phyloP scores from a whole-genome alignment of 2,888 invertebrate genomes.

The Mythimna lalbum region DNA sequence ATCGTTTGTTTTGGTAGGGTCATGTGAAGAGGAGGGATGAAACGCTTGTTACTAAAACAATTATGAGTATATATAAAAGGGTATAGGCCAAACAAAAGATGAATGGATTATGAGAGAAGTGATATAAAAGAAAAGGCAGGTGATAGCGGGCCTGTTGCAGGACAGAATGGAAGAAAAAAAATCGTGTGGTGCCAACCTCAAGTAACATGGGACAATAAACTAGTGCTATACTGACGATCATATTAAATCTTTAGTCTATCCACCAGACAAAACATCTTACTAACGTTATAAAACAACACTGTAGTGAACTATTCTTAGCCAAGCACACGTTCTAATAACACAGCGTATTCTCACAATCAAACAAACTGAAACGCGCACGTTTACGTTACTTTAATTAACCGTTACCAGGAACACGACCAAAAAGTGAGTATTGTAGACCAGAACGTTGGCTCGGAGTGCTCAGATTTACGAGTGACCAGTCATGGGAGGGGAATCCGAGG shows the following conservation, averaged over 20 bases:
- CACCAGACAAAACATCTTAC: slow-evolving; percentile 25
- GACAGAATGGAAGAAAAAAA: no score
- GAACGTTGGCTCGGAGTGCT: slow-evolving; percentile 66
- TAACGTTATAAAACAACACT: slow-evolving; percentile 18
- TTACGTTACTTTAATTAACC: slow-evolving; percentile 65
- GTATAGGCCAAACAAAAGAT: no score
- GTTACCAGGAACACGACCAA: slow-evolving; percentile 63
- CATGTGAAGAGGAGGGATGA: no score
- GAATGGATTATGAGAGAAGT: no score
- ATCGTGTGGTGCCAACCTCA: no score
- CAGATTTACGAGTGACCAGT: slow-evolving; percentile 72
- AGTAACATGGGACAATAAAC: no score
- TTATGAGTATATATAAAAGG: no score
- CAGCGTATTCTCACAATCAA: slow-evolving; percentile 20
- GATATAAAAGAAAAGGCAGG: no score
- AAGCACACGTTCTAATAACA: slow-evolving; percentile 24
- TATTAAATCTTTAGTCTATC: background rate
- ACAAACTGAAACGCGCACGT: slow-evolving; percentile 43
- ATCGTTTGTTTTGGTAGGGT: no score
- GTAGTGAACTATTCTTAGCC: slow-evolving; percentile 37
- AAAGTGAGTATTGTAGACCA: slow-evolving; percentile 55
- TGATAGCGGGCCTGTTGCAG: no score
- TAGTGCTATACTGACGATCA: background rate
- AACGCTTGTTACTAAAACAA: no score
- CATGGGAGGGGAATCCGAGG: slow-evolving; percentile 76